These are phyloP conservation scores for Equus quagga DNA, from an alignment of 2,113 vertebrate genomes.

Conservation along the genomic window DNA sequence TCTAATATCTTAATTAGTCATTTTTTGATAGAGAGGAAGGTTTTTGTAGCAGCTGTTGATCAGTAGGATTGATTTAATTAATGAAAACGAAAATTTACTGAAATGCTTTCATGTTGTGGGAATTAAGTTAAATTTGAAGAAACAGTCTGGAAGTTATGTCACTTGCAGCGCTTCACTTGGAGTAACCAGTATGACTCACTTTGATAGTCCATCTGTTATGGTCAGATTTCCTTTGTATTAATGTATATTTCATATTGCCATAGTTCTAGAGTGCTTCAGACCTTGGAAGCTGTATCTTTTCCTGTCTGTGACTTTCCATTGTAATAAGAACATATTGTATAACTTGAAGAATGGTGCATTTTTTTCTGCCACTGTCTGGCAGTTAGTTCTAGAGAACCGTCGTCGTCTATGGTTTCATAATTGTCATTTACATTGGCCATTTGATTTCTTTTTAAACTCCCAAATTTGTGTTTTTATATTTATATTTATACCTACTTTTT, in stretches of 20 bases:
- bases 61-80: conserved; percentile 71
- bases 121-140: conserved; percentile 80
- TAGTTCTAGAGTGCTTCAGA: conserved; percentile 66
- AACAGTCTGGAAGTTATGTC: conserved; percentile 73
- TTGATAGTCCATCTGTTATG: conserved; percentile 83
- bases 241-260: conserved; percentile 44
- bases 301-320: neutral
- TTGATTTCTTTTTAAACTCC: conserved; percentile 41
- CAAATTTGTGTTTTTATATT: conserved; percentile 51
- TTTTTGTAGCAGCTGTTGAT: conserved; percentile 62
- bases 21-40: conserved; percentile 54
- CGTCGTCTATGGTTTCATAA: neutral
- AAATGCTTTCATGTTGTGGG: conserved; percentile 70
- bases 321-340: neutral
- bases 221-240: conserved; percentile 78
- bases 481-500: neutral
- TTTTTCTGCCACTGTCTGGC: neutral
- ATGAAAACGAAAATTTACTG: conserved; percentile 65
- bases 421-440: neutral
- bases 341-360: neutral
- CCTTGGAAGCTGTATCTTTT: conserved; percentile 59
- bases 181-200: conserved; percentile 70
- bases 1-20: conserved; percentile 61
- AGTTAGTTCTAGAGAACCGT: neutral
- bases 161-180: conserved; percentile 51